Base-by-base conservation (phyloP, 2,888 invertebrate genomes). In the Acronicta alni region DNA sequence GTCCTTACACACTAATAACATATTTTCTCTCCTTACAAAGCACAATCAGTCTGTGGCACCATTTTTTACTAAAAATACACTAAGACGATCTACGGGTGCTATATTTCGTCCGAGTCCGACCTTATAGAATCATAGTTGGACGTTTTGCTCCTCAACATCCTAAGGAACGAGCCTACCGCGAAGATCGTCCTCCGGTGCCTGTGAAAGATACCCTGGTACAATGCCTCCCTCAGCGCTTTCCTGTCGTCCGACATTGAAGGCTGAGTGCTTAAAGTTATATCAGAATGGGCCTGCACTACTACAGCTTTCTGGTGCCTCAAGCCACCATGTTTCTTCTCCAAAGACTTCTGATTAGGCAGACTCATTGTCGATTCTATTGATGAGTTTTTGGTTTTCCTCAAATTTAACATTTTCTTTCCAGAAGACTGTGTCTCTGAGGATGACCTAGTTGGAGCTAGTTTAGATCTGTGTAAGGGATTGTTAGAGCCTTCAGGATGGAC, bases 141-240 rank as follows among this genome's bases (percentile, higher is more conserved):
- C 81, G 96, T 96, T 87, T 96, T 96, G 84, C 96, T 96, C 78
- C 96, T 95, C 72, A 97, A 89, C 97, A 97, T 97, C 71, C 97
- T 95, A 60, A 97, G 91, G 85, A 97, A 97, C 46, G 97, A 97
- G 49, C 97, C 97, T 55, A 97, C 95, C 8, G 97, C 97, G 84
- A 97, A 97, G 76, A 97, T 97, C 63, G 96, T 97, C 83, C 96
- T 94, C 70, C 97, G 93, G 89, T 97, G 97, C 74, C 96, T 95
- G 92, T 97, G 96, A 87, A 97, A 96, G 84, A 97, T 97, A 88
- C 97, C 97, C 90, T 97, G 96, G 87, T 97, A 97, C 77, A 97
- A 91, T 65, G 97, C 96, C 85, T 97, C 97, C 69, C 97, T 93
- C 67, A 96, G 85, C 47, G 96, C 96, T 88, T 97, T 97, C 74